phyloP scores from a whole-genome alignment of 2,797 vertebrate genomes.

The Coregonus ussuriensis region DNA sequence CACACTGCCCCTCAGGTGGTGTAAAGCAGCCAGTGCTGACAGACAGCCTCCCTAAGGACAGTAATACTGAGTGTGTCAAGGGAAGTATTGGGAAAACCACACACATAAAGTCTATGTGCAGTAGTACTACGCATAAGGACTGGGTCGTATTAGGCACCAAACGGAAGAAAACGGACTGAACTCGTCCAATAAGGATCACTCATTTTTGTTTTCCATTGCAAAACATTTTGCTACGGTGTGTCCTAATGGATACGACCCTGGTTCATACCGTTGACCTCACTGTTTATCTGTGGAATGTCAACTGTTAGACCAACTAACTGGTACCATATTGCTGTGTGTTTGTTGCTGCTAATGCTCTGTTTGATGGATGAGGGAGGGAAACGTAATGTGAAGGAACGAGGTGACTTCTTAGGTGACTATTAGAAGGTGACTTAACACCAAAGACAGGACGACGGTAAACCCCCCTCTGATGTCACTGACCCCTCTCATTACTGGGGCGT shows the following conservation, averaged over 20 bases:
- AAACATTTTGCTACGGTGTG: not conserved
- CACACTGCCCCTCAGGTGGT: not conserved
- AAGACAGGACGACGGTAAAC: not conserved
- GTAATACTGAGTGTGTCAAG: not conserved
- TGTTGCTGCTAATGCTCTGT: too few relatives aligned
- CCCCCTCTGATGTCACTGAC: not conserved
- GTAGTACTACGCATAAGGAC: not conserved
- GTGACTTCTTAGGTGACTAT: too few relatives aligned
- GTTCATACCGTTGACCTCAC: not conserved
- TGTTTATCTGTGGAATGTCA: not conserved
- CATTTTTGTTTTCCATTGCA: not conserved
- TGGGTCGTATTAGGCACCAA: not conserved
- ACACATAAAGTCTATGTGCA: not conserved
- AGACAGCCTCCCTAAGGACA: not conserved
- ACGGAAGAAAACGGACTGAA: not conserved
- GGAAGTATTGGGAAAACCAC: not conserved
- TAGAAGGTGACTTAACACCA: not conserved
- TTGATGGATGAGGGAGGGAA: not conserved
- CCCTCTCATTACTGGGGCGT: constrained; percentile 9
- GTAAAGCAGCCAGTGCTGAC: not conserved
- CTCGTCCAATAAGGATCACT: too few relatives aligned
- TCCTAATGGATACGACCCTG: not conserved
- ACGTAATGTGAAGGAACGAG: too few relatives aligned
- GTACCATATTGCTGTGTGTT: not conserved
- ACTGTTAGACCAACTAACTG: not conserved